phyloP scores from a whole-genome alignment of 2,888 invertebrate species.

The Willowsia nigromaculata region DNA sequence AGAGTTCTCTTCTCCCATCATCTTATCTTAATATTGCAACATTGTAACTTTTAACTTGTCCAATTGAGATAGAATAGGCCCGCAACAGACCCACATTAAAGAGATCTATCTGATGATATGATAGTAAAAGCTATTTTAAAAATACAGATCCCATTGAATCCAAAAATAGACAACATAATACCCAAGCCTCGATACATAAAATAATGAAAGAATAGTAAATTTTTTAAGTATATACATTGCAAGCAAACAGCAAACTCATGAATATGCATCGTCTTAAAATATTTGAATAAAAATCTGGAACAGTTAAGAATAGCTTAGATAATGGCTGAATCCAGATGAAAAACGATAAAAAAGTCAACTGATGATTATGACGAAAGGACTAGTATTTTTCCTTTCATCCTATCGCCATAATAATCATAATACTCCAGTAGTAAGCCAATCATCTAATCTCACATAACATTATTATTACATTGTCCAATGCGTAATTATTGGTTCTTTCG shows the following conservation, averaged over 20 bases:
- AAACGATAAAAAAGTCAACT: neutral
- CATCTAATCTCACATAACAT: neutral
- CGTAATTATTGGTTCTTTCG: too few relatives aligned
- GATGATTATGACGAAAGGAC: neutral
- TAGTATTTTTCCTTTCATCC: neutral
- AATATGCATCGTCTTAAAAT: too few relatives aligned
- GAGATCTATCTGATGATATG: neutral
- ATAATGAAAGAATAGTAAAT: too few relatives aligned
- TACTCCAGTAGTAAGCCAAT: neutral
- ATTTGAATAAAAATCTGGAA: slow-evolving; percentile 19
- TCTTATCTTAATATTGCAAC: neutral
- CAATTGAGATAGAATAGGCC: neutral
- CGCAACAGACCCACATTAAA: neutral
- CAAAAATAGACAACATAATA: too few relatives aligned
- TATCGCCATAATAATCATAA: neutral
- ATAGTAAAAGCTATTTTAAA: too few relatives aligned
- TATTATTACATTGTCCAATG: too few relatives aligned
- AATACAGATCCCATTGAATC: too few relatives aligned
- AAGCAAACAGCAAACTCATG: neutral
- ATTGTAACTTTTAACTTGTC: neutral
- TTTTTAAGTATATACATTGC: too few relatives aligned
- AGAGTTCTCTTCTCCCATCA: neutral
- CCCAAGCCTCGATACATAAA: too few relatives aligned
- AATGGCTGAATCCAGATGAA: neutral
- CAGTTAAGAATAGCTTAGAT: slow-evolving; percentile 9